phyloP scores from a whole-genome alignment of 2,113 vertebrate genomes.

The Petrocephalus zakoni region DNA sequence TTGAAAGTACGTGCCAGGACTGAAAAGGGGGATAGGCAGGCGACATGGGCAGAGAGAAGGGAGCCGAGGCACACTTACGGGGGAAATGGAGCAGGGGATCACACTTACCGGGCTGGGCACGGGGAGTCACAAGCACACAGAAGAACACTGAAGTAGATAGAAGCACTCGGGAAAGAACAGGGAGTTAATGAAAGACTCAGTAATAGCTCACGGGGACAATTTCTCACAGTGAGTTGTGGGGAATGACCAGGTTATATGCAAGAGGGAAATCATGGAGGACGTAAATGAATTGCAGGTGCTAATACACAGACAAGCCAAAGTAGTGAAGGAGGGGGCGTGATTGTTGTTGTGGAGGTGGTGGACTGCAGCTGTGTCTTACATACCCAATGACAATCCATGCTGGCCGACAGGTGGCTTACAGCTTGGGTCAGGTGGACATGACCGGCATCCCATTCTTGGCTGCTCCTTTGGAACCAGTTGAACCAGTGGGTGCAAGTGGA shows the following conservation, averaged over 20 bases:
- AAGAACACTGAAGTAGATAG: not conserved
- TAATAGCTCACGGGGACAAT: not conserved
- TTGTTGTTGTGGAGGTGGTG: not conserved
- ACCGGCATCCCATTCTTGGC: not conserved
- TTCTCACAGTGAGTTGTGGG: not conserved
- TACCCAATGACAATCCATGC: not conserved
- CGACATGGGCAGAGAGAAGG: not conserved
- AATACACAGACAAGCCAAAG: not conserved
- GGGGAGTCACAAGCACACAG: not conserved
- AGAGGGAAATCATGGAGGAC: not conserved
- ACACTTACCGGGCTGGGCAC: not conserved
- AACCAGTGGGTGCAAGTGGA: not conserved
- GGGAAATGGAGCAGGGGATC: not conserved
- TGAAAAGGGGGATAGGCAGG: not conserved
- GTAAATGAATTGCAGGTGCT: not conserved
- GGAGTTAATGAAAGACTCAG: not conserved
- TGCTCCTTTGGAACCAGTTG: not conserved
- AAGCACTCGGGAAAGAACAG: not conserved
- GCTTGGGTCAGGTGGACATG: not conserved
- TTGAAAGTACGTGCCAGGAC: not conserved
- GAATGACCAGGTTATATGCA: not conserved
- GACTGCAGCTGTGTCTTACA: not conserved
- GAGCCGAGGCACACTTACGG: not conserved
- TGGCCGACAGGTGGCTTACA: not conserved
- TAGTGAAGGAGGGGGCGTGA: not conserved